Conservation (phyloP, 2,888 invertebrate genomes). For the Xestia sexstrigata region DNA sequence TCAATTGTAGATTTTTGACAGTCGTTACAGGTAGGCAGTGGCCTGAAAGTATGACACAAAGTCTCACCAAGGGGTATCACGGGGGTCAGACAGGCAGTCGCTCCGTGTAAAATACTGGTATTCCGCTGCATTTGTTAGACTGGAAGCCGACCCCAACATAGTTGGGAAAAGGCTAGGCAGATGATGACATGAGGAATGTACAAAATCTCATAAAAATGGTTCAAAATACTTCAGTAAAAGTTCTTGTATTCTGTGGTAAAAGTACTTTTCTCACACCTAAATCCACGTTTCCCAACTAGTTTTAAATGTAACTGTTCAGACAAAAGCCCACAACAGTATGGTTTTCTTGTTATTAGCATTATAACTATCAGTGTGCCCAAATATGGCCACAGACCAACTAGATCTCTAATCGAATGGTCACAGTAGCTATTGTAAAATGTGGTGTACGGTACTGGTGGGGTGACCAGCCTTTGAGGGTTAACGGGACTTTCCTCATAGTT, state of each 20-base stretch:
- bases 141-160: too few species aligned
- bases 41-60: too few species aligned
- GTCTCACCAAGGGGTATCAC: too few species aligned
- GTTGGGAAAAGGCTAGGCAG: too few species aligned
- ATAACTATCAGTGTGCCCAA: slow-evolving; percentile 64
- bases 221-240: too few species aligned
- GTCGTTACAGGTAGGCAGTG: too few species aligned
- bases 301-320: slow-evolving; percentile 33
- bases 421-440: slow-evolving; percentile 62
- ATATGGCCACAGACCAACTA: slow-evolving; percentile 62
- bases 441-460: slow-evolving; percentile 37
- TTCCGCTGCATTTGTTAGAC: too few species aligned
- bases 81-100: too few species aligned
- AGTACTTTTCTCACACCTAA: not conserved
- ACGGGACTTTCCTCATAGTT: slow-evolving; percentile 9
- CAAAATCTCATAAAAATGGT: too few species aligned
- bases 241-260: not conserved
- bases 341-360: slow-evolving; percentile 60
- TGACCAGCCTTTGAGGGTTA: not conserved
- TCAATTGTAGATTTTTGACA: too few species aligned
- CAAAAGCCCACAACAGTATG: slow-evolving; percentile 40
- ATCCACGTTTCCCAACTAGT: slow-evolving; percentile 7
- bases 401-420: slow-evolving; percentile 62
- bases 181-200: too few species aligned
- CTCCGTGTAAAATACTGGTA: too few species aligned